Conservation (phyloP, 2,888 invertebrate species). For the Sepioteuthis lessoniana region DNA sequence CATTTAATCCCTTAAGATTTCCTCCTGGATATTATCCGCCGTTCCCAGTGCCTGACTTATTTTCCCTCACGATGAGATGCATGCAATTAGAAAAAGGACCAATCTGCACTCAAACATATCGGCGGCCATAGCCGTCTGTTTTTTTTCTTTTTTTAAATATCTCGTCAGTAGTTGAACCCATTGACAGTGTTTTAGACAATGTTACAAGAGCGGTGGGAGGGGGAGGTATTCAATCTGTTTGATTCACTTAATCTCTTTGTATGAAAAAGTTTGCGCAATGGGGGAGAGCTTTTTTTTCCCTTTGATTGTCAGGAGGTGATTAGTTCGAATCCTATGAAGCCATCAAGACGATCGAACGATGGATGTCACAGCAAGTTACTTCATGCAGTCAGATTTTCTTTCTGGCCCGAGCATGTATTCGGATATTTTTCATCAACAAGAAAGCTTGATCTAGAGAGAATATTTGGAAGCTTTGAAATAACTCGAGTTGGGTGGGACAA, state of each 20-base stretch:
- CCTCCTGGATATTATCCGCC: background rate
- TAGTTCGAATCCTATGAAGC: background rate
- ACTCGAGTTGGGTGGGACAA: background rate
- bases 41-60: background rate
- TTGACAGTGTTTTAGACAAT: background rate
- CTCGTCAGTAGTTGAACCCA: background rate
- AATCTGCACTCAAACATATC: background rate
- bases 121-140: background rate
- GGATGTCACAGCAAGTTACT: background rate
- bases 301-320: background rate
- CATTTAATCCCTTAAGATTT: background rate
- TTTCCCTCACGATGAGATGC: background rate
- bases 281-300: background rate
- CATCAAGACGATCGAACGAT: background rate
- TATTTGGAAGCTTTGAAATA: background rate
- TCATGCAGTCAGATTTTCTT: background rate
- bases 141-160: background rate
- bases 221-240: background rate
- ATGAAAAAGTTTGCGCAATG: background rate
- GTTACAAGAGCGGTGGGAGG: too few species aligned
- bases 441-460: background rate
- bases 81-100: background rate
- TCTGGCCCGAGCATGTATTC: background rate
- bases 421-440: background rate
- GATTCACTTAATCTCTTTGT: conserved; percentile 2